phyloP scores from a whole-genome alignment of 2,113 vertebrate genomes.

The Murina feae region DNA sequence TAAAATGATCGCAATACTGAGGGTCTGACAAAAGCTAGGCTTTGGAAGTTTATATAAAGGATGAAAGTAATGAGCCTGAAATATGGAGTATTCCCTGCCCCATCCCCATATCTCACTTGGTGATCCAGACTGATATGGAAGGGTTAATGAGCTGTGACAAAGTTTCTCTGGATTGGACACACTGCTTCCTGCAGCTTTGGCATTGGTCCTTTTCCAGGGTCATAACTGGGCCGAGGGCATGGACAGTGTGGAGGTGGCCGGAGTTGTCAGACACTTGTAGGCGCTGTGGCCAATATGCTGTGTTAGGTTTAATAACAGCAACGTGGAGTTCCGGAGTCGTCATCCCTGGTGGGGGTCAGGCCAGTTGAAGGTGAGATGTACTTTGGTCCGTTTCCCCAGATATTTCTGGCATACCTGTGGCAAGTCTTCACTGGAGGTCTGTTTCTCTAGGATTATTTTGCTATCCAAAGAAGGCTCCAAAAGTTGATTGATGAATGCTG shows the following conservation, averaged over 20 bases:
- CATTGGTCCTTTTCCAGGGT: background rate
- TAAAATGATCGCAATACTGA: background rate
- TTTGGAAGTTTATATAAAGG: constrained; percentile 2
- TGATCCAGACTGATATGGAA: background rate
- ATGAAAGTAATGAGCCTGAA: background rate
- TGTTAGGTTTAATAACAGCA: background rate
- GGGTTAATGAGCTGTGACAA: constrained; percentile 38
- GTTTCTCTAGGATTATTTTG: background rate
- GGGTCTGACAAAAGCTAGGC: background rate
- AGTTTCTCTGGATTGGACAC: background rate
- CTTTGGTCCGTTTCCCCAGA: background rate
- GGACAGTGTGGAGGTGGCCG: background rate
- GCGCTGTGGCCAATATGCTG: background rate
- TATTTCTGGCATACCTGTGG: background rate
- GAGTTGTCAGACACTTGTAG: background rate
- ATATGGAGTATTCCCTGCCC: background rate
- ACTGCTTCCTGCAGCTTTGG: constrained; percentile 29
- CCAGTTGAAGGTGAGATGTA: background rate
- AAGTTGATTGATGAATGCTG: background rate
- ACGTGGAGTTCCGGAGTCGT: background rate
- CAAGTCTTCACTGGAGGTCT: background rate
- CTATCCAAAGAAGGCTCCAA: background rate
- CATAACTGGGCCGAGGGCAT: background rate
- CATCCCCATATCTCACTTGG: background rate
- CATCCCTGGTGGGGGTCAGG: background rate